A percentile compares a stretch with the other conserved stretches of the same genome.
Conservation (phyloP, 2,113 vertebrate genomes). For the Catharus minimus region DNA sequence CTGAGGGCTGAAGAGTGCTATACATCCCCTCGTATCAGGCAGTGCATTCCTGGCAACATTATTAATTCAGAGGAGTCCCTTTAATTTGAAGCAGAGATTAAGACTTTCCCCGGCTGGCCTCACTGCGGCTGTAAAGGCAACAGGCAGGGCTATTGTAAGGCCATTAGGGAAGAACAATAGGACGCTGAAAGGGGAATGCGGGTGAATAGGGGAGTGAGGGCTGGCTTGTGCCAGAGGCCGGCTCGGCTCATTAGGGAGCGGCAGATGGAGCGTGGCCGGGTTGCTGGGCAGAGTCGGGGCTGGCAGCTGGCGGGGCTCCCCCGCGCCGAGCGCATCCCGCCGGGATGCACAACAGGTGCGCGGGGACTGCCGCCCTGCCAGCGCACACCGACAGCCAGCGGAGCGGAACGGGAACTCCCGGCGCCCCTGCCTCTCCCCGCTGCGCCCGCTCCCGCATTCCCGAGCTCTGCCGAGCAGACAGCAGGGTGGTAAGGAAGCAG, state of each 20-base stretch:
- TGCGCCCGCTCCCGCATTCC: not conserved
- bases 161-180: constrained; percentile 80
- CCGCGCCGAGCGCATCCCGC: not conserved
- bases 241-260: constrained; percentile 69
- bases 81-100: constrained; percentile 68
- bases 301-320: constrained; percentile 28
- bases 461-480: not conserved
- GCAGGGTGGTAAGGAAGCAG: not conserved
- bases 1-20: constrained; percentile 56
- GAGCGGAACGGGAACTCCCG: too few species aligned
- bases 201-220: constrained; percentile 73
- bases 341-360: not conserved
- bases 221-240: constrained; percentile 75
- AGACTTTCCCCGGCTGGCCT: constrained; percentile 50
- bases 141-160: constrained; percentile 76
- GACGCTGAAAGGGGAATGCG: constrained; percentile 71
- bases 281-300: constrained; percentile 75
- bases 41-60: constrained; percentile 69
- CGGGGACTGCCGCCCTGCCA: accelerated
- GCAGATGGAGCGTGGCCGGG: constrained; percentile 82
- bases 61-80: constrained; percentile 70
- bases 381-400: too few species aligned
- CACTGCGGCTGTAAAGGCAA: constrained; percentile 70
- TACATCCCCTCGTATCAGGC: constrained; percentile 56
- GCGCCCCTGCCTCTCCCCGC: not conserved